Evolutionary conservation across 2,888 invertebrate genomes (phyloP), one percentile per base, ranked within the genome.

Genomic region (Phragmatobia fuliginosa): DNA sequence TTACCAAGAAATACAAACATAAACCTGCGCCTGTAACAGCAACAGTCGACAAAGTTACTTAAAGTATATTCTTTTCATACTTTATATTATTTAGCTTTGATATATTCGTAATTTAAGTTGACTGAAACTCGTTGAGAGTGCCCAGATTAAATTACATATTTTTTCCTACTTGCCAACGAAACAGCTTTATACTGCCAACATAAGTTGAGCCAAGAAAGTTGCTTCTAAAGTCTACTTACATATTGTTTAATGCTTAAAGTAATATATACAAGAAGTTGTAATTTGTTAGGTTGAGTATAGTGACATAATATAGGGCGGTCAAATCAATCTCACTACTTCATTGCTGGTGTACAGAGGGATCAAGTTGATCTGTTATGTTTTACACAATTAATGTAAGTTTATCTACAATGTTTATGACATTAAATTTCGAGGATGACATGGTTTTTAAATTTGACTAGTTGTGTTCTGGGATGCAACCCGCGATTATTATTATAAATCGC

Each of bases 51-150:
- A 85, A 91, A 91, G 91, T 92, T 90, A 87, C 85, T 87, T 90
- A 88, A 52, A 64, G 63, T 52, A 89, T 92, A 91, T 92, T 92
- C 90, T 91, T 90, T 89, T 85, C 87, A 90, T 90, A 91, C 92
- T 92, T 92, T 87, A 91, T 91, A 90, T 92, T 93, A 93, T 93
- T 93, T 92, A 91, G 92, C 92, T 94, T 93, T 92, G 94, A 93
- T 93, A 93, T 92, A 93, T 92, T 93, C 90, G 90, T 92, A 94
- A 94, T 94, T 93, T 93, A 94, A 94, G 91, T 94, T 94, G 92
- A 89, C 90, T 90, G 88, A 91, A 92, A 94, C 90, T 94, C 92
- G 88, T 85, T 90, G 87, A 84, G 88, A 89, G 90, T 86, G 88
- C 82, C 85, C 76, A 88, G 91, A 93, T 93, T 91, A 92, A 93